Conservation (phyloP, 2,888 invertebrate genomes). For the Mactromeris polynyma region DNA sequence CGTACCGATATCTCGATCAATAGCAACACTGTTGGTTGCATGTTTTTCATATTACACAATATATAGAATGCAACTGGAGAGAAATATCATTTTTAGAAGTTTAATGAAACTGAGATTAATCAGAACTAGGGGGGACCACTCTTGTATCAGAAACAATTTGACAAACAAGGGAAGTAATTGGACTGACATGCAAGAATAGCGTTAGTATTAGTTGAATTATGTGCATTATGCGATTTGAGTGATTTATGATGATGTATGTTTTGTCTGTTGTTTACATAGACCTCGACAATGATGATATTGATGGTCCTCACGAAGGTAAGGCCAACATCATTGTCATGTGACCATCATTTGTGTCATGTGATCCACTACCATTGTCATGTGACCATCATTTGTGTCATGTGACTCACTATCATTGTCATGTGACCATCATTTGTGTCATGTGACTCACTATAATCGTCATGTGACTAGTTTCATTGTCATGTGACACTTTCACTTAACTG, state of each 20-base stretch:
- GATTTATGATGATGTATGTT: constrained; percentile 26
- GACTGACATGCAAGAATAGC: not conserved
- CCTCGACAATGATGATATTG: constrained; percentile 77
- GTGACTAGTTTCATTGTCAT: constrained; percentile 49
- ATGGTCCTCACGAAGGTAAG: constrained; percentile 75
- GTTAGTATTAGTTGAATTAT: constrained; percentile 16
- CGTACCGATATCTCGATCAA: too few species aligned
- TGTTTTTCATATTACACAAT: too few species aligned
- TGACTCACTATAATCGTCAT: constrained; percentile 37
- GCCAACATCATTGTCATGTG: constrained; percentile 58
- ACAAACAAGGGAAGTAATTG: not conserved
- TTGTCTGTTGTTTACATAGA: constrained; percentile 72
- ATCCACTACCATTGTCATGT: constrained; percentile 26
- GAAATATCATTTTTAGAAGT: too few species aligned
- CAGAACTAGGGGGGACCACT: too few species aligned
- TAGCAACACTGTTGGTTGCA: too few species aligned
- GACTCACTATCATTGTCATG: constrained; percentile 6
- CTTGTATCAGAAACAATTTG: not conserved
- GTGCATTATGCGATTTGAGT: constrained; percentile 39
- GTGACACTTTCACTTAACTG: constrained; percentile 28
- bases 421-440: constrained; percentile 29
- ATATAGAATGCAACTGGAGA: too few species aligned
- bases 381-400: constrained; percentile 20
- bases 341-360: constrained; percentile 35
- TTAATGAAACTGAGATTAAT: too few species aligned